Conservation (phyloP, 2,113 vertebrate genomes). For the Oxyura jamaicensis region DNA sequence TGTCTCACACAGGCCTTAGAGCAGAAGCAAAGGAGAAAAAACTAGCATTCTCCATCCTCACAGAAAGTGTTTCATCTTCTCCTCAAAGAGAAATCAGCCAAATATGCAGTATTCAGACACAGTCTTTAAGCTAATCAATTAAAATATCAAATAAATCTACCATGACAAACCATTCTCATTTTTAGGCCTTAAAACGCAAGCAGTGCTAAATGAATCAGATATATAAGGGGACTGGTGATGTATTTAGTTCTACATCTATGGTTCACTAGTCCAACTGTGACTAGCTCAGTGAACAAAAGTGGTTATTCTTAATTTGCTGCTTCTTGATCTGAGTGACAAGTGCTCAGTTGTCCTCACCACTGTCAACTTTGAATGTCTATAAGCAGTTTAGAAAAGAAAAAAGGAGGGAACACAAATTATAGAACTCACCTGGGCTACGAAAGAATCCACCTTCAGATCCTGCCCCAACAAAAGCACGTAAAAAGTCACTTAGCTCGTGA, state of each 20-base stretch:
- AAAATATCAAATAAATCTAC: slow-evolving; percentile 6
- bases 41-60: background rate
- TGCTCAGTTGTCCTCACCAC: background rate
- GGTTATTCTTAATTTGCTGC: background rate
- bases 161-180: background rate
- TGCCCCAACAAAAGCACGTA: background rate
- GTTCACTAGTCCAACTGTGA: background rate
- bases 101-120: background rate
- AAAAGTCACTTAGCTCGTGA: background rate
- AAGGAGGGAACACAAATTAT: background rate
- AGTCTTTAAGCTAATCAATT: background rate
- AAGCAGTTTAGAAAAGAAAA: background rate
- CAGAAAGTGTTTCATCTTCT: background rate
- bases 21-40: background rate
- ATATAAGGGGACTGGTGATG: background rate
- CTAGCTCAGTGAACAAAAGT: background rate
- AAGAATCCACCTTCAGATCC: background rate
- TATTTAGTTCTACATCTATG: background rate
- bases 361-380: background rate
- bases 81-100: background rate
- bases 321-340: background rate
- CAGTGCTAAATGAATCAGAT: background rate
- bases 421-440: background rate
- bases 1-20: background rate
- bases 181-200: background rate